Conservation (phyloP, 2,888 invertebrate genomes). For the Caenorhabditis sulstoni region DNA sequence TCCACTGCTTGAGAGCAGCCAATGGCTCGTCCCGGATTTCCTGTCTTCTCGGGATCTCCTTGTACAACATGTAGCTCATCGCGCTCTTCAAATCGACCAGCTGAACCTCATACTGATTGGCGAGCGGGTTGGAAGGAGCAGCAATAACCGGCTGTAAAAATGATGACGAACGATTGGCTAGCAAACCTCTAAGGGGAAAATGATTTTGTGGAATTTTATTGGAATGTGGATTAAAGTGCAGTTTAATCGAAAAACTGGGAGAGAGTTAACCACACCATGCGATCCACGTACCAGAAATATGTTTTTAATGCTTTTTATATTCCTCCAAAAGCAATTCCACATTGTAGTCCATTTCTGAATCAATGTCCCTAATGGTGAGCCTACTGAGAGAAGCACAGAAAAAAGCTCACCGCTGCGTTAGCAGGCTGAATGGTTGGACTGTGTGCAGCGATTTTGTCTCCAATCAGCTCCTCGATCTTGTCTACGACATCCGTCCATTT, state of each 20-base stretch:
- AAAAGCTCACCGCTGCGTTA: conserved; percentile 45
- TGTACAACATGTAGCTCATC: conserved; percentile 87
- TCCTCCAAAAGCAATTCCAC: conserved; percentile 48
- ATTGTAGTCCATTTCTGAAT: conserved; percentile 49
- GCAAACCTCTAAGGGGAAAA: too few relatives aligned
- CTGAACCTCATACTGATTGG: conserved; percentile 84
- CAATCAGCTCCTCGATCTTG: conserved; percentile 68
- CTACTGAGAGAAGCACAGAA: neutral
- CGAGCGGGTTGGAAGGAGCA: conserved; percentile 34
- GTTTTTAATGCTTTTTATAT: conserved; percentile 22
- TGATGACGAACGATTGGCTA: too few relatives aligned
- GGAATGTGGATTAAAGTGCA: conserved; percentile 50
- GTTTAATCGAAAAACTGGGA: conserved; percentile 15
- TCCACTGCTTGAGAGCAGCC: conserved; percentile 87
- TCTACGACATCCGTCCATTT: conserved; percentile 68
- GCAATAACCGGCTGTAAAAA: conserved; percentile 55
- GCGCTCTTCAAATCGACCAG: conserved; percentile 92
- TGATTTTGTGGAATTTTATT: too few relatives aligned
- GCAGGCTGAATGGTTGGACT: conserved; percentile 20
- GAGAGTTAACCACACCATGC: conserved; percentile 52
- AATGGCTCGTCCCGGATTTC: conserved; percentile 87
- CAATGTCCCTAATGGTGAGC: neutral
- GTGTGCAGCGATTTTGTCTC: conserved; percentile 42
- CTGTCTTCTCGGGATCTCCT: conserved; percentile 87
- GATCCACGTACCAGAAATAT: conserved; percentile 47